These are phyloP conservation scores for Amphipyra tragopoginis DNA, from an alignment of 2,888 invertebrate species.

Conservation along the genomic window DNA sequence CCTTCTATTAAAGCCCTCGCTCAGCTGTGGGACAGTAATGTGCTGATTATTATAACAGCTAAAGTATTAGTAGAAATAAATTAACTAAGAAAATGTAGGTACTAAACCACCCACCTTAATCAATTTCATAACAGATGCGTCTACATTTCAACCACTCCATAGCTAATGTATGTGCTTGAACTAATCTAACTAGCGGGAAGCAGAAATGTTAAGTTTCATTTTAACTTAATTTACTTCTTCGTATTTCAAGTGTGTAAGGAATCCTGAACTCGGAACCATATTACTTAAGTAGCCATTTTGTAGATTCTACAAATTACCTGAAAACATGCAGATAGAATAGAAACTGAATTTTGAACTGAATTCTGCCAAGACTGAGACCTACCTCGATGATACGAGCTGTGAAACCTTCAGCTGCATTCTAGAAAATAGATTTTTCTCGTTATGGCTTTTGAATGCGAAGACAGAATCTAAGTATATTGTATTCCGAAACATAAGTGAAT, in stretches of 20 bases:
- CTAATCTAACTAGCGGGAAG: slow-evolving; percentile 31
- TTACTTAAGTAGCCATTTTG: slow-evolving; percentile 35
- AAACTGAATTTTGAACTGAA: slow-evolving; percentile 44
- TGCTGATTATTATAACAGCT: too few relatives aligned
- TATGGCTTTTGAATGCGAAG: slow-evolving; percentile 8
- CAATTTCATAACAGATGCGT: not conserved
- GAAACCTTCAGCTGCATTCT: slow-evolving; percentile 22
- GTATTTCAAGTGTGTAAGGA: slow-evolving; percentile 36
- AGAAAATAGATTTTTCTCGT: slow-evolving; percentile 27
- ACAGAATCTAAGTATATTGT: slow-evolving; percentile 22
- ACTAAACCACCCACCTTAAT: too few relatives aligned
- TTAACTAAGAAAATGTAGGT: too few relatives aligned
- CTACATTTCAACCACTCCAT: not conserved
- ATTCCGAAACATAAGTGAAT: slow-evolving; percentile 5
- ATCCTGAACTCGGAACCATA: slow-evolving; percentile 50
- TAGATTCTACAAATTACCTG: slow-evolving; percentile 24
- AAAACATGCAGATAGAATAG: slow-evolving; percentile 38
- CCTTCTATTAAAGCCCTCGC: too few relatives aligned
- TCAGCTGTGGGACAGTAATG: too few relatives aligned
- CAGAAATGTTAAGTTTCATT: slow-evolving; percentile 56
- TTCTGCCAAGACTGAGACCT: slow-evolving; percentile 29
- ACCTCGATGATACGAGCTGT: slow-evolving; percentile 24
- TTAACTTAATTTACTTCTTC: slow-evolving; percentile 45
- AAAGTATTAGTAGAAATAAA: too few relatives aligned
- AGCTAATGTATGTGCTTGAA: slow-evolving; percentile 13